Base-by-base conservation (phyloP, 2,888 invertebrate genomes). In the Pterostichus madidus region DNA sequence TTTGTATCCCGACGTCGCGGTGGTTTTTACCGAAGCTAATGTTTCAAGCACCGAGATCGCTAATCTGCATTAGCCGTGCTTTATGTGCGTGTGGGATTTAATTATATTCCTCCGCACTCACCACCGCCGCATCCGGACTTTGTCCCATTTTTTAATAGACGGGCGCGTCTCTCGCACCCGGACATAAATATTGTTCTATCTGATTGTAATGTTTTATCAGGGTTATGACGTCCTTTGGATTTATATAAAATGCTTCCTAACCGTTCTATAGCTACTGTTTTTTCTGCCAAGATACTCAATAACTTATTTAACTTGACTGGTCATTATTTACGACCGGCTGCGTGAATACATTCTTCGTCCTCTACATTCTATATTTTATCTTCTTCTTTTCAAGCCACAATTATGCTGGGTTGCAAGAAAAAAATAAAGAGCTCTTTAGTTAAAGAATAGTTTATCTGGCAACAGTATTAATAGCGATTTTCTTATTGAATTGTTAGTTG, bases 81-180 rank as follows among this genome's bases (percentile, higher is more conserved):
- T 52, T 52, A 52, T 52, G 80, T 80, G 80, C 80, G 80, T 80
- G 80, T 80, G 68, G 53, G 61, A 80, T 71, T 80, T 80, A 80
- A 80, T 80, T 80, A 80, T 80, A 46, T 46, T 80, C 68, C 35
- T 71, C 53, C 8, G 39, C 39, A 8, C 39, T 6, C 39, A 5
- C 39, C 39, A 39, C 39, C 39, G 61, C 32, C 52, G 64, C 52
- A 53, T 80, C 80, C 80, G 79, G 68, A 15, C 17, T 71, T 46
- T 49, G 80, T 10, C 68, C 77, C 64, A 68, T 71, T 68, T 49
- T 68, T 80, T 80, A 68, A 49, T 35, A 35, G 49, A 68, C 31
- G 52, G 64, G 68, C 15, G 31, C 32, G 17, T 59, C 35, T 31
- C 17, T 44, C 59, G 39, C 75, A 32, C 31, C 17, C 59, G 8